Conservation (phyloP, 53 echinoderm and acorn worm species). For the Henricia sp. region DNA sequence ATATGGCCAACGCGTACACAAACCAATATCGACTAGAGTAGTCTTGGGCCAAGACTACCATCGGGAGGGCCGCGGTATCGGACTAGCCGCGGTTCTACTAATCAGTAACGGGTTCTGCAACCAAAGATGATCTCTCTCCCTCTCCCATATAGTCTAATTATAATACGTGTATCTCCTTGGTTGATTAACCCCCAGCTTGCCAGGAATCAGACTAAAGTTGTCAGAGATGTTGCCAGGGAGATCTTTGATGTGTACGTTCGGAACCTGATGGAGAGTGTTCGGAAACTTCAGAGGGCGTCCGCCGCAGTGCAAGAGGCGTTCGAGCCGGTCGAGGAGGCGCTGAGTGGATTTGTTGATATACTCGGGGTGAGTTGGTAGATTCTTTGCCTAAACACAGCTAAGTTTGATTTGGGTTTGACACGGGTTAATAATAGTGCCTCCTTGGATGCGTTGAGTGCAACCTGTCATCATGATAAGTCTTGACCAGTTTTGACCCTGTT, state of each 20-base stretch:
- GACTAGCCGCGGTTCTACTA: too few species aligned
- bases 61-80: too few species aligned
- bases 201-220: conserved; percentile 69
- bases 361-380: conserved; percentile 59
- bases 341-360: conserved; percentile 57
- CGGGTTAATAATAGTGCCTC: not conserved
- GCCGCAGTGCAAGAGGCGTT: conserved; percentile 65
- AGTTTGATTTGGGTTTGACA: not conserved
- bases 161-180: too few species aligned
- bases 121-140: too few species aligned
- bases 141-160: too few species aligned
- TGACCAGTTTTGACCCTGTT: too few species aligned
- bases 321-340: conserved; percentile 75
- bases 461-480: too few species aligned
- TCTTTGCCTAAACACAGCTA: too few species aligned
- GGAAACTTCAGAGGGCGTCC: conserved; percentile 63
- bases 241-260: conserved; percentile 79
- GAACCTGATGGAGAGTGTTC: conserved; percentile 62
- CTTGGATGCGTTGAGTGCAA: not conserved
- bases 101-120: too few species aligned
- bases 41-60: too few species aligned
- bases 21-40: too few species aligned
- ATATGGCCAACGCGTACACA: too few species aligned
- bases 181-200: conserved; percentile 72
- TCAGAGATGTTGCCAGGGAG: conserved; percentile 70